phyloP scores from a whole-genome alignment of 35 echinoderm and acorn worm species.

The Lytechinus pictus region DNA sequence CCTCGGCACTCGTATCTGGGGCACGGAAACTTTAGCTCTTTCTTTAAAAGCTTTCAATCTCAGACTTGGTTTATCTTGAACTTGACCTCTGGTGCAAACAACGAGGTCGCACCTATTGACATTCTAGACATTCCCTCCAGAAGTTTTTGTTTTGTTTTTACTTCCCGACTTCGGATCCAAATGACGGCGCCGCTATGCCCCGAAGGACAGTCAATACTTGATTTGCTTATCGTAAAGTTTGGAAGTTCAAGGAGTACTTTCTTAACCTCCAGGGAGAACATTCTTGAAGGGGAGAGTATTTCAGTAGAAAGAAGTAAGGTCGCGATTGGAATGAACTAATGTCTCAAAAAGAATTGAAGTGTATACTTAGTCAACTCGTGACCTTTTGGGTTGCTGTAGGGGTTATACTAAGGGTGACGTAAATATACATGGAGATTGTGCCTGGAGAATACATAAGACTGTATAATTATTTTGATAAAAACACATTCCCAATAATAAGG shows the following conservation, averaged over 20 bases:
- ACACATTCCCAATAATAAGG: too few relatives aligned
- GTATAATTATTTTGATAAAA: too few relatives aligned
- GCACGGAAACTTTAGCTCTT: not conserved
- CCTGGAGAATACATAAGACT: not conserved
- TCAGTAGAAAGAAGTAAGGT: not conserved
- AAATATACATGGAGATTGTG: not conserved
- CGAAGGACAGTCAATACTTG: not conserved
- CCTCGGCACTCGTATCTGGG: not conserved
- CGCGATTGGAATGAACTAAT: not conserved
- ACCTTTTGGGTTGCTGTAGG: not conserved
- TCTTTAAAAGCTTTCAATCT: not conserved
- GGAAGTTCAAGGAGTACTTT: slow-evolving; percentile 10
- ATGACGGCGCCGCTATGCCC: not conserved
- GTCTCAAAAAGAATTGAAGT: not conserved
- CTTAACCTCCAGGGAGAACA: not conserved
- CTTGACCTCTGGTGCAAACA: slow-evolving; percentile 2
- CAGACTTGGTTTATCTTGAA: slow-evolving; percentile 12
- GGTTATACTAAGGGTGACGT: not conserved
- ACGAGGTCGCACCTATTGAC: not conserved
- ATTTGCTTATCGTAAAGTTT: not conserved
- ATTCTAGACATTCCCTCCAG: not conserved
- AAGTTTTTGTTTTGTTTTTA: not conserved
- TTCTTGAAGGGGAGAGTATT: not conserved
- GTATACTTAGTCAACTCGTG: not conserved
- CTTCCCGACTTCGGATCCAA: not conserved